These are phyloP conservation scores for Chromoteleia sp. DNA, from an alignment of 2,888 invertebrate species.

Conservation along the genomic window DNA sequence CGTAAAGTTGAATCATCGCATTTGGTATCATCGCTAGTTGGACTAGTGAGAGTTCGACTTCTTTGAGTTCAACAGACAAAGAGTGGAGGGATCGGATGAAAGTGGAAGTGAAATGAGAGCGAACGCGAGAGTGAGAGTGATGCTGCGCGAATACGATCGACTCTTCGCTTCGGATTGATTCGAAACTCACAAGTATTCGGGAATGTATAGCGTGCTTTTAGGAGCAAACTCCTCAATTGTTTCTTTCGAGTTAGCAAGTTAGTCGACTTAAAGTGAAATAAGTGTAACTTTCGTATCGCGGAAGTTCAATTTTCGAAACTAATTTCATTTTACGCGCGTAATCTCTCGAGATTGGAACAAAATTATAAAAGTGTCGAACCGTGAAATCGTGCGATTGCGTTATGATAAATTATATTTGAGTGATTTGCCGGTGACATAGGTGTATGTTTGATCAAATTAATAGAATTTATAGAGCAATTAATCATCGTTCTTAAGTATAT, in stretches of 20 bases:
- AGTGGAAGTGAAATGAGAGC: conserved; percentile 77
- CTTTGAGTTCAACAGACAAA: conserved; percentile 65
- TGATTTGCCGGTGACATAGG: conserved; percentile 18
- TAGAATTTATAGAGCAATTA: background rate
- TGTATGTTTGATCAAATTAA: background rate
- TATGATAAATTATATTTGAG: conserved; percentile 18
- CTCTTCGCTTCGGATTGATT: conserved; percentile 54
- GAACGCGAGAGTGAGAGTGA: conserved; percentile 77
- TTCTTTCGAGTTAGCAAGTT: background rate
- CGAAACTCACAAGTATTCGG: conserved; percentile 49
- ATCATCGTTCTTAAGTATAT: background rate
- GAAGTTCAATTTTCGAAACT: background rate
- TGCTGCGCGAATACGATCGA: conserved; percentile 51
- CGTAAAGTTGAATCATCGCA: conserved; percentile 43
- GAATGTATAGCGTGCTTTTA: conserved; percentile 27
- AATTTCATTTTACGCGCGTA: background rate
- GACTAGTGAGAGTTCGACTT: conserved; percentile 58
- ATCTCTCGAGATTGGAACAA: background rate
- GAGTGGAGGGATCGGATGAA: conserved; percentile 74
- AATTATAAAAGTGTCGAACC: background rate
- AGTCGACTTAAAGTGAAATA: no score
- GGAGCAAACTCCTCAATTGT: conserved; percentile 22
- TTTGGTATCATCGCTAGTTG: conserved; percentile 8
- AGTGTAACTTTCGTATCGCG: no score
- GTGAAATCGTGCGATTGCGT: conserved; percentile 9